Evolutionary conservation across 2,797 vertebrate genomes (phyloP).

Genomic region (Dendrocincla tyrannina): DNA sequence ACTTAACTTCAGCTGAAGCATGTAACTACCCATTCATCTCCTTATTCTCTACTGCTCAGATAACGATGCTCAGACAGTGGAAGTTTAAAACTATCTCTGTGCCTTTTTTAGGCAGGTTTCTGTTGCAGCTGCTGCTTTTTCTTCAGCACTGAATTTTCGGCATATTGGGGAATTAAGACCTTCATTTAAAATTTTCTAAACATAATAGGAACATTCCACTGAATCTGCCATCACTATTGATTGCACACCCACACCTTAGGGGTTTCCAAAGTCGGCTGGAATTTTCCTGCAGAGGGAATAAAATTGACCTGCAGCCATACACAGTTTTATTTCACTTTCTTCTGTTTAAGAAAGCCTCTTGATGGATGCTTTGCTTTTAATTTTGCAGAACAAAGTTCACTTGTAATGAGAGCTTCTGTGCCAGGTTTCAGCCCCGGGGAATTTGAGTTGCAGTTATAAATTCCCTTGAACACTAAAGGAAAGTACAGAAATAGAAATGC

Average conservation of each 20-base stretch:
- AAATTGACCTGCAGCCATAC: not conserved
- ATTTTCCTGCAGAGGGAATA: not conserved
- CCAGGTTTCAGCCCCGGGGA: constrained; percentile 26
- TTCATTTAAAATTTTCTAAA: not conserved
- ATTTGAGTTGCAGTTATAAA: constrained; percentile 27
- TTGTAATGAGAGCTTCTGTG: constrained; percentile 23
- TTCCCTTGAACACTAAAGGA: not conserved
- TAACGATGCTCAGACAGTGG: not conserved
- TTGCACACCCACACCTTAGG: not conserved
- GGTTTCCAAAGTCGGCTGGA: not conserved
- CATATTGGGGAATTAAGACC: not conserved
- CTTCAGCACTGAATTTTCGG: not conserved
- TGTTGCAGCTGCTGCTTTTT: not conserved
- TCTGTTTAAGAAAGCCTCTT: constrained; percentile 24
- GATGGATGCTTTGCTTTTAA: constrained; percentile 40
- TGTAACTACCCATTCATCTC: not conserved
- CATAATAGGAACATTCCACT: not conserved
- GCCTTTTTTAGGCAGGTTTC: not conserved
- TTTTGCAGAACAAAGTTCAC: constrained; percentile 26
- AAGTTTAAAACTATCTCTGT: not conserved
- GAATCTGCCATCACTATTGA: not conserved
- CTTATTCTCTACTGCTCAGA: not conserved
- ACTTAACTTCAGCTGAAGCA: not conserved
- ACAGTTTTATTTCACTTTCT: not conserved
- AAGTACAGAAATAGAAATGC: constrained; percentile 28